Percentiles rank a stretch among this genome's conserved stretches.
These are phyloP conservation scores for Drosophila dunni DNA, from an alignment of 1,140 invertebrate genomes.

Conservation along the genomic window DNA sequence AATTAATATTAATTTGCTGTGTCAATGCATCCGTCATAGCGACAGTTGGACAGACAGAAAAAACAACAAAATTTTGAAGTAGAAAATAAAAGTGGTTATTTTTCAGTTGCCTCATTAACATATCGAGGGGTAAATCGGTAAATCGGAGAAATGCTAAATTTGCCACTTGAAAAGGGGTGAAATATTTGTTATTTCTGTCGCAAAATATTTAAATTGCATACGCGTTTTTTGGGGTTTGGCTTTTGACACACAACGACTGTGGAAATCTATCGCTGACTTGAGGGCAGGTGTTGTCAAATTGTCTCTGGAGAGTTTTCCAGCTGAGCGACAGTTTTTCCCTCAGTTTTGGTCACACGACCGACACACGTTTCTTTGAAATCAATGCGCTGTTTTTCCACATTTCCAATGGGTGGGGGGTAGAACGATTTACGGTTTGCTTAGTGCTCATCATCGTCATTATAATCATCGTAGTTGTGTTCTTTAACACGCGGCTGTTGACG, in stretches of 20 bases:
- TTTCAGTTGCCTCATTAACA: slow-evolving; percentile 69
- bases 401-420: neutral
- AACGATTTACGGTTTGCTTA: slow-evolving; percentile 77
- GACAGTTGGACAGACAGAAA: slow-evolving; percentile 56
- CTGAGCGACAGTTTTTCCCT: neutral
- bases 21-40: slow-evolving; percentile 82
- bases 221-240: slow-evolving; percentile 49
- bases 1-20: slow-evolving; percentile 84
- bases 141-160: neutral
- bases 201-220: slow-evolving; percentile 49
- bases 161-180: slow-evolving; percentile 51
- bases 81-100: slow-evolving; percentile 68
- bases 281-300: slow-evolving; percentile 37
- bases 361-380: slow-evolving; percentile 72
- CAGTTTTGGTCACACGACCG: slow-evolving; percentile 60
- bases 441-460: slow-evolving; percentile 66
- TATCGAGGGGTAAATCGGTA: slow-evolving; percentile 15
- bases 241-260: slow-evolving; percentile 9
- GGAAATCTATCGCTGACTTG: slow-evolving; percentile 1
- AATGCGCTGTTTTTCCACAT: slow-evolving; percentile 59
- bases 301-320: slow-evolving; percentile 6
- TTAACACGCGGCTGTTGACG: slow-evolving; percentile 58
- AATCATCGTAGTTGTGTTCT: too few relatives aligned
- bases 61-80: slow-evolving; percentile 13
- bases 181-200: slow-evolving; percentile 19